Evolutionary conservation across 2,888 invertebrate genomes (phyloP).

Genomic region (Pseudococcus jackbeardsleyi): DNA sequence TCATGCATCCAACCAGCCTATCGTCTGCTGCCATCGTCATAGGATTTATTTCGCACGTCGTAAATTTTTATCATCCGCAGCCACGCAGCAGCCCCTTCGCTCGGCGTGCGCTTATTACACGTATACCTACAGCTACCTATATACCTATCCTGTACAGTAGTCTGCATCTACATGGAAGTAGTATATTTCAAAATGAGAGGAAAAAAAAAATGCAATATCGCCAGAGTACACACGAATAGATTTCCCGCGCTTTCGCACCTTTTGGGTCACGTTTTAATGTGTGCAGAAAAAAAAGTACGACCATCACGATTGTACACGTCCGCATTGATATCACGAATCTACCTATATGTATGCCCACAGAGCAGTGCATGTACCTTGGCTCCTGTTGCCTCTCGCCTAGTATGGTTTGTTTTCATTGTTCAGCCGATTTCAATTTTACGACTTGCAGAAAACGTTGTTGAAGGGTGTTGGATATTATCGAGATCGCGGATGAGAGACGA

Average conservation of each 20-base stretch:
- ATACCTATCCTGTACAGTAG: neutral
- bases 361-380: too few relatives aligned
- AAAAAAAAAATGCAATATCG: slow-evolving; percentile 4
- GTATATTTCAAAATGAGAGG: neutral
- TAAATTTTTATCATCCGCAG: slow-evolving; percentile 16
- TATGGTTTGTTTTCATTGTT: neutral
- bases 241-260: slow-evolving; percentile 8
- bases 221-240: neutral
- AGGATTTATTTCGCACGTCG: neutral
- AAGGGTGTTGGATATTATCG: neutral
- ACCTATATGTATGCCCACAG: neutral
- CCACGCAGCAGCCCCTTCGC: neutral
- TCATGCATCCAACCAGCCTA: neutral
- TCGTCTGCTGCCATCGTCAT: neutral
- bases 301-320: neutral
- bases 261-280: slow-evolving; percentile 9
- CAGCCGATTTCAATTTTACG: neutral
- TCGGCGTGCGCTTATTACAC: neutral
- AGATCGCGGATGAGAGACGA: neutral
- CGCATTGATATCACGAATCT: neutral
- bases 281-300: neutral
- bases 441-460: neutral
- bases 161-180: neutral
- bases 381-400: neutral
- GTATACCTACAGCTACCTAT: neutral